A percentile compares a stretch with the other conserved stretches of the same genome.
Evolutionary conservation across 2,888 invertebrate genomes (phyloP).

Genomic region (Cryptophagus acutangulus): DNA sequence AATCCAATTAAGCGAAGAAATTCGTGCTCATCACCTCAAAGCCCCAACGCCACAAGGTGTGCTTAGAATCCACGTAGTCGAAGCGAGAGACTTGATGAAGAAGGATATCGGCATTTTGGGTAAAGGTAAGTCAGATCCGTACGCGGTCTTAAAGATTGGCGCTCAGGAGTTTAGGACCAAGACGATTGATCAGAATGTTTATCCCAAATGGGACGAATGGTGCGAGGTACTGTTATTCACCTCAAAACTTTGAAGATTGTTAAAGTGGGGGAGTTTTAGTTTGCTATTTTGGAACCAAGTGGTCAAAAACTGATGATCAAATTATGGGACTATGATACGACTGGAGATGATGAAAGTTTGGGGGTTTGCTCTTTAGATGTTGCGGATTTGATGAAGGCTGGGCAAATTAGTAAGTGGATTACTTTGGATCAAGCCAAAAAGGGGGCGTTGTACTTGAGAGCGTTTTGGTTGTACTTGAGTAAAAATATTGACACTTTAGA

Average conservation of each 20-base stretch:
- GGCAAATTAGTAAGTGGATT: slow-evolving; percentile 67
- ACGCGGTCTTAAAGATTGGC: slow-evolving; percentile 84
- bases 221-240: slow-evolving; percentile 72
- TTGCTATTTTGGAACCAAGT: slow-evolving; percentile 26
- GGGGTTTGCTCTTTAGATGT: too few species aligned
- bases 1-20: slow-evolving; percentile 70
- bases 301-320: slow-evolving; percentile 29
- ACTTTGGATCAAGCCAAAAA: slow-evolving; percentile 91
- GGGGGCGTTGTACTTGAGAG: slow-evolving; percentile 83
- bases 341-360: slow-evolving; percentile 33
- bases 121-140: slow-evolving; percentile 94
- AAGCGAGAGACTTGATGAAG: slow-evolving; percentile 91
- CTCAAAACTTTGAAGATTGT: too few species aligned
- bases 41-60: slow-evolving; percentile 66
- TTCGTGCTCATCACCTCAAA: slow-evolving; percentile 13
- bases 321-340: slow-evolving; percentile 30
- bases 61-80: slow-evolving; percentile 85
- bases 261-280: too few species aligned
- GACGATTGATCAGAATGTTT: slow-evolving; percentile 85
- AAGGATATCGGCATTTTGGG: slow-evolving; percentile 90
- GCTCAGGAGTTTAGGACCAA: slow-evolving; percentile 89
- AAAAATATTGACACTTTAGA: slow-evolving; percentile 65
- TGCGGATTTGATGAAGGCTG: too few species aligned
- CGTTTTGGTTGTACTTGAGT: slow-evolving; percentile 83
- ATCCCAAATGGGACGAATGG: slow-evolving; percentile 96